Base-by-base conservation (phyloP, 2,888 invertebrate genomes). In the Anorthoa munda region DNA sequence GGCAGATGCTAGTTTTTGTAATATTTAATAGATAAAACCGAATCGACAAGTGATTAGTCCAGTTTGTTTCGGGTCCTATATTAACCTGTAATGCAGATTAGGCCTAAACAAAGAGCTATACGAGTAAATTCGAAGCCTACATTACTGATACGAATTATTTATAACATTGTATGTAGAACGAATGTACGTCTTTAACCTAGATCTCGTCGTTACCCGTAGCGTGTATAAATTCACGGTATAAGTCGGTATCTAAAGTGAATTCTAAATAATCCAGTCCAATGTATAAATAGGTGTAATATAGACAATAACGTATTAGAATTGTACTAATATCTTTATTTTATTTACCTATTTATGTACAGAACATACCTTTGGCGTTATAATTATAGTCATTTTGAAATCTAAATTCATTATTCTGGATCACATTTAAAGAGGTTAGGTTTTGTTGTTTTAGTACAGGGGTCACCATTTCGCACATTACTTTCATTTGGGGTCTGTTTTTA, bases 201-300 rank as follows among this genome's bases (percentile, higher is more conserved):
- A 84, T 86, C 84, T 86, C 83, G 77, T 79, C 65, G 75, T 84
- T 85, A 77, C 78, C 76, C 70, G 48, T 78, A 77, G 64, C 48
- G 51, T 71, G 65, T 75, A 72, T 61, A 55, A 84, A 55, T 78
- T 75, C 79, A 82, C 74, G 39, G 58, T 79, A 65, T 80, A 79
- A 81, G 82, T 83, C 77, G 66, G 69, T 83, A 82, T 84, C n/a
- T 71, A 75, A 82, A 71, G 60, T 80, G 81, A 84, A 88, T 80
- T 86, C 74, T 82, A 80, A 85, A 85, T 85, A 81, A 78, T 79
- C 89, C 92, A 89, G 92, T 93, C 92, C 91, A 92, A 92, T 81
- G 78, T 90, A 90, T 90, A 87, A 87, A 87, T 91, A 91, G 76
- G 83, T 94, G 93, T 94, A 94, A 94, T 80, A 93, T 94, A 95